These are phyloP conservation scores for Scelioninae gen. 2 DNA, from an alignment of 2,888 invertebrate genomes.

Conservation along the genomic window DNA sequence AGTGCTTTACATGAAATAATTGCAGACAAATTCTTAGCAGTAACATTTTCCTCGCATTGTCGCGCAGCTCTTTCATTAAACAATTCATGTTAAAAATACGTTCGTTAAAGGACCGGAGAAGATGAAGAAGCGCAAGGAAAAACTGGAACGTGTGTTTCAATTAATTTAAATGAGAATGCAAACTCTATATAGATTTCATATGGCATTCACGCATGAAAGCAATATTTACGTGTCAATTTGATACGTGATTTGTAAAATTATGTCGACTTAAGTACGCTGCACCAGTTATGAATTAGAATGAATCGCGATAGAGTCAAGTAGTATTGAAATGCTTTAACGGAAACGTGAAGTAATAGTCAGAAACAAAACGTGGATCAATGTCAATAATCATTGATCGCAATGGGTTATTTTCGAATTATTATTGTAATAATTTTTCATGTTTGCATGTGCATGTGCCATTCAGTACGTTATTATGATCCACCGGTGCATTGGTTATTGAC, in stretches of 20 bases:
- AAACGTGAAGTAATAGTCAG: slow-evolving; percentile 26
- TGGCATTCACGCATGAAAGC: slow-evolving; percentile 9
- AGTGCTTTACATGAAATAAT: too few relatives aligned
- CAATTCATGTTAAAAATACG: too few relatives aligned
- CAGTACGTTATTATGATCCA: too few relatives aligned
- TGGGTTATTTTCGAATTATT: too few relatives aligned
- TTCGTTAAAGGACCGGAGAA: too few relatives aligned
- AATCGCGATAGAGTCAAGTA: slow-evolving; percentile 22
- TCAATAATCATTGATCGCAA: too few relatives aligned
- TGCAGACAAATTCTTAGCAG: too few relatives aligned
- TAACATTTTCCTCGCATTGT: too few relatives aligned
- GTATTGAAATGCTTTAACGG: slow-evolving; percentile 34
- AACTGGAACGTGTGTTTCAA: slow-evolving; percentile 9
- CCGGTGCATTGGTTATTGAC: too few relatives aligned
- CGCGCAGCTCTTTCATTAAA: too few relatives aligned
- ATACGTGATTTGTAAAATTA: slow-evolving; percentile 34
- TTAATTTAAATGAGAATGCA: slow-evolving; percentile 23
- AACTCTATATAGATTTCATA: slow-evolving; percentile 8
- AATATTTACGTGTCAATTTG: slow-evolving; percentile 31
- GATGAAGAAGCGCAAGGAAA: background rate
- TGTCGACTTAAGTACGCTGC: slow-evolving; percentile 11
- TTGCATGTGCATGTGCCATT: too few relatives aligned
- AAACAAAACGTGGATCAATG: slow-evolving; percentile 16
- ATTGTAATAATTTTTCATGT: too few relatives aligned
- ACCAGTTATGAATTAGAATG: slow-evolving; percentile 26